Conservation (phyloP, 37 sponge, comb jelly and placozoan genomes). For the Halisarca cf. caerulea region DNA sequence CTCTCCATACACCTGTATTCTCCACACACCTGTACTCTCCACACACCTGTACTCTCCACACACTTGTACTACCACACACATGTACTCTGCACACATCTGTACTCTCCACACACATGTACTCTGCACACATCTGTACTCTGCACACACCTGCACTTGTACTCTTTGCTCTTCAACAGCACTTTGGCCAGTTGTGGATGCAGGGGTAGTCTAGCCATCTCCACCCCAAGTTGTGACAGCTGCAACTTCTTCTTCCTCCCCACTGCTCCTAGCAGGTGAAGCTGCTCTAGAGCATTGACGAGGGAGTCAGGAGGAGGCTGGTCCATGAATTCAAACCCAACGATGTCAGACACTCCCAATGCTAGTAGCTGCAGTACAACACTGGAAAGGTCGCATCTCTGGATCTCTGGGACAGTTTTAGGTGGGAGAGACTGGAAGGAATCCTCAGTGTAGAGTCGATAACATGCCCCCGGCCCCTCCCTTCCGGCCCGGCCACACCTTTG, state of each 20-base stretch:
- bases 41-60: too few species aligned
- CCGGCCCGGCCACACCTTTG: slow-evolving; percentile 93
- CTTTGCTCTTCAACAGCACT: slow-evolving; percentile 55
- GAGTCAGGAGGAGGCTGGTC: slow-evolving; percentile 76
- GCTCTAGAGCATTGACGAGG: slow-evolving; percentile 72
- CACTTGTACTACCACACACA: too few species aligned
- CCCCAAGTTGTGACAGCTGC: slow-evolving; percentile 75
- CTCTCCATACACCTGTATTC: too few species aligned
- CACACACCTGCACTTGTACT: slow-evolving; percentile 27
- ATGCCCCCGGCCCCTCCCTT: slow-evolving; percentile 79
- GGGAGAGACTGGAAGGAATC: slow-evolving; percentile 60
- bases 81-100: too few species aligned
- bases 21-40: too few species aligned
- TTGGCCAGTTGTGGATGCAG: slow-evolving; percentile 78
- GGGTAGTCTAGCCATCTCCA: slow-evolving; percentile 79
- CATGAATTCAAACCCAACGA: slow-evolving; percentile 93
- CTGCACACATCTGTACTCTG: too few species aligned
- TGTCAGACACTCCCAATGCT: slow-evolving; percentile 77
- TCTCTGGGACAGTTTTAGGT: slow-evolving; percentile 84
- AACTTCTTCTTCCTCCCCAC: slow-evolving; percentile 52
- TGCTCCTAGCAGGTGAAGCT: slow-evolving; percentile 76
- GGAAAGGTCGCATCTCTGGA: slow-evolving; percentile 87
- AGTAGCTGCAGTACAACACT: slow-evolving; percentile 80
- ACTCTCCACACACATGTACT: too few species aligned
- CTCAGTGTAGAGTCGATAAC: slow-evolving; percentile 94